Base-by-base conservation (phyloP, 2,888 invertebrate genomes). In the Eristalis intricaria region DNA sequence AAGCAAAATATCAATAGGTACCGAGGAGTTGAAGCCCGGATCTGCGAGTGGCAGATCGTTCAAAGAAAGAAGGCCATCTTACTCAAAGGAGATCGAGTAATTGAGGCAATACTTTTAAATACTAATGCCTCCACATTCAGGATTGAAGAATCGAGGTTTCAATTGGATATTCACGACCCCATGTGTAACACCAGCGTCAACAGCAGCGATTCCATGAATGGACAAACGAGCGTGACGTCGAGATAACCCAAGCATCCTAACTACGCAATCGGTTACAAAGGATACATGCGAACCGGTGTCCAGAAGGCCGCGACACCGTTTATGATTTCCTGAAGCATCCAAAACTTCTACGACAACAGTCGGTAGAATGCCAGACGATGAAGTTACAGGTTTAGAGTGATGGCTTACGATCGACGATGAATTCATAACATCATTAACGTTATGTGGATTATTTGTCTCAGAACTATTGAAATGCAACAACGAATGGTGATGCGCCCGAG, bases 401-500 rank as follows among this genome's bases (percentile, higher is more conserved):
- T 74, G 32, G 22, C 32, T 65, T n/a, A 26, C 70, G 32, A 70
- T 60, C 15, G 60, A 60, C 23, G 35, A 35, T 35, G 56, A 19
- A 35, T 69, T 69, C 68, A 13, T 1, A 56, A 56, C 19, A 69
- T 60, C 35, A 22, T 26, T 60, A 23, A 38, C 58, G 10, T 43
- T 50, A 19, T 15, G n/a, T 38, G 35, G 23, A 60, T 23, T 70
- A 8, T 5, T 10, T 23, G n/a, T 4, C 1, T 29, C 43, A 26
- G 71, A 10, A 29, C n/a, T n/a, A n/a, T n/a, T n/a, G n/a, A n/a
- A n/a, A 38, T 74, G 74, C 23, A 64, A 64, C 50, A 64, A 65
- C 15, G 22, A 50, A 35, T 78, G 70, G 32, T 32, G 7, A 32
- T 8, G 7, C 32, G 3, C 32, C 32, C 32, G 32, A 32, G 56